Conservation (phyloP, 2,113 vertebrate species). For the Castor canadensis region DNA sequence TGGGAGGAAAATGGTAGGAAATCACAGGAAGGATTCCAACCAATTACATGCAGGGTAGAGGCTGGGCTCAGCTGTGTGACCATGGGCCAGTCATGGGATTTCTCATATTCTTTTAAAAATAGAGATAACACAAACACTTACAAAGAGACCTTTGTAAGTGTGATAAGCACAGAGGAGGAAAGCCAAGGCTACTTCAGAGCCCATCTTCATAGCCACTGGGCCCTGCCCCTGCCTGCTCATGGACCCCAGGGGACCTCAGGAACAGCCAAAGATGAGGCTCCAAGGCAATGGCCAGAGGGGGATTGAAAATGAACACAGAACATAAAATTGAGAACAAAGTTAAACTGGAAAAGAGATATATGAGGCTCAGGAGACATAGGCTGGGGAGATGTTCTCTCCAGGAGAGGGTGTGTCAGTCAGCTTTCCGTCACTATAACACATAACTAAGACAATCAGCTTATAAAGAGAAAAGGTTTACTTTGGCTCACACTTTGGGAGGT, state of each 20-base stretch:
- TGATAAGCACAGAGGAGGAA: no score
- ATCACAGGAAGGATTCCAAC: background rate
- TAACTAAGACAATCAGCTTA: background rate
- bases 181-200: no score
- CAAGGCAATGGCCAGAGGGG: background rate
- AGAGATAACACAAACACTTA: rapidly evolving
- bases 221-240: rapidly evolving
- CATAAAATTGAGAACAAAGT: background rate
- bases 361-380: no score
- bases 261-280: no score
- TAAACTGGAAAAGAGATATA: background rate
- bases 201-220: no score
- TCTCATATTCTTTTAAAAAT: background rate
- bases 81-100: background rate
- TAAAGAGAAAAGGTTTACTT: no score
- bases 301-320: background rate
- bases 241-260: no score
- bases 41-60: rapidly evolving
- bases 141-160: no score
- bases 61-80: no score
- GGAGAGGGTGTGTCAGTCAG: background rate
- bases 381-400: no score
- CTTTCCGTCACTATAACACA: background rate
- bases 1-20: no score
- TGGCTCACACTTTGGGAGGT: no score